Base-by-base conservation (phyloP, 2,113 vertebrate species). In the Halichoeres trimaculatus region DNA sequence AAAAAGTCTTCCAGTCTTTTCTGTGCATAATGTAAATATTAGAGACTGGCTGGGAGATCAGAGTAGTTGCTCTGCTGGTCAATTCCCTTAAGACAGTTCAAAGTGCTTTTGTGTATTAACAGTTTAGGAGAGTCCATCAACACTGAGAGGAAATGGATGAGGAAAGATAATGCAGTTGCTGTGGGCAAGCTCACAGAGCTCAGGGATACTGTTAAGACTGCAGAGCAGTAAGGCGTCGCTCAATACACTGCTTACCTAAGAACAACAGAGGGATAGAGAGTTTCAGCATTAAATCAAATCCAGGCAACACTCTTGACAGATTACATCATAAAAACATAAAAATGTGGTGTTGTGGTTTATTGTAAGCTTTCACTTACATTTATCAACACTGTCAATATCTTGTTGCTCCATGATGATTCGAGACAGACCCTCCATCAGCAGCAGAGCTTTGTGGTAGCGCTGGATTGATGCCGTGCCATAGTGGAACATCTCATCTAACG, bases 401-500 rank as follows among this genome's bases (percentile, higher is more conserved):
- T 91, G 92, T 85, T 95, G 94, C 45, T 96, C 95, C 0, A 93
- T 93, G 71, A 98, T 93, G 81, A 95, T 93, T 71, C 92, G 94
- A 67, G 95, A 92, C 16, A 98, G 93, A 10, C 97, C 96, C 80
- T 98, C 97, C 96, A 98, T 94, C 52, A 98, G 92, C 77, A 98
- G 88, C 76, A 98, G 88, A n/a, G 96, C 96, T 84, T 95, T 96
- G 67, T 96, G 95, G 88, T 98, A 98, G 67, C 96, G 93, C 60
- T 96, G 96, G 4, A 94, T 89, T 0, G 96, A 96, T 63, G 95
- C 93, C 50, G 94, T 93, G 10, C 94, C 93, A 61, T 91, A 94
- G 77, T 96, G 95, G 83, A 98, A 98, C 96, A 98, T 98, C 92
- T 98, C 96, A 53, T 98, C 97, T 73, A 98, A 89, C 9, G 97